These are phyloP conservation scores for Hesperophylax magnus DNA, from an alignment of 1,140 invertebrate species.

Conservation along the genomic window DNA sequence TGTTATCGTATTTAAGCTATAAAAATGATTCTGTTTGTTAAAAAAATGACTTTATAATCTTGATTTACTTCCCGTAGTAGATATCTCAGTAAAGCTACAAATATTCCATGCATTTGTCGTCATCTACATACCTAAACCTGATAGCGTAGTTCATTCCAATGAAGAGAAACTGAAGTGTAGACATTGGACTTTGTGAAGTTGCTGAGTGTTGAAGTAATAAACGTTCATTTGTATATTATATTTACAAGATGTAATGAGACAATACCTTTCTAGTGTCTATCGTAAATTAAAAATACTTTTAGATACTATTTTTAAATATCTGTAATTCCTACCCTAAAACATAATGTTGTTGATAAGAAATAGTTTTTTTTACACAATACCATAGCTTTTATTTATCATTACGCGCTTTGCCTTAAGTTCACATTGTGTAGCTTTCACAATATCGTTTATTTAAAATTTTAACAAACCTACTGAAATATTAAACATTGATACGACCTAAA, in stretches of 20 bases:
- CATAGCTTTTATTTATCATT: slow-evolving; percentile 21
- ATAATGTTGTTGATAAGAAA: slow-evolving; percentile 30
- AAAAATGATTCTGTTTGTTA: too few species aligned
- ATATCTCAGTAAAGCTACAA: too few species aligned
- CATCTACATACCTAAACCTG: background rate
- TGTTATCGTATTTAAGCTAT: too few species aligned
- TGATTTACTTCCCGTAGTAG: too few species aligned
- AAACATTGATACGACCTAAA: background rate
- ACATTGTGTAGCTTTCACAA: background rate
- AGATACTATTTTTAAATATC: slow-evolving; percentile 57
- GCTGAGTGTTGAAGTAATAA: background rate
- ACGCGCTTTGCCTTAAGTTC: background rate
- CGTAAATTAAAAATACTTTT: slow-evolving; percentile 55
- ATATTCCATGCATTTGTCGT: background rate
- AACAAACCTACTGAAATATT: too few species aligned
- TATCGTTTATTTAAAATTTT: background rate
- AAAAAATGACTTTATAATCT: too few species aligned
- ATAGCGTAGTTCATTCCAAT: background rate
- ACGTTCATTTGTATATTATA: slow-evolving; percentile 41
- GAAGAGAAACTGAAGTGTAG: background rate
- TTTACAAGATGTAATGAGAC: slow-evolving; percentile 57
- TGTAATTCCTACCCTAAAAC: slow-evolving; percentile 49
- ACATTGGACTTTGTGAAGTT: background rate
- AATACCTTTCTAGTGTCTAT: slow-evolving; percentile 59
- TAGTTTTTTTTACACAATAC: slow-evolving; percentile 25